Evolutionary conservation across 1,140 invertebrate genomes (phyloP), one percentile per base, ranked within the genome.

Genomic region (Eurosta solidaginis): DNA sequence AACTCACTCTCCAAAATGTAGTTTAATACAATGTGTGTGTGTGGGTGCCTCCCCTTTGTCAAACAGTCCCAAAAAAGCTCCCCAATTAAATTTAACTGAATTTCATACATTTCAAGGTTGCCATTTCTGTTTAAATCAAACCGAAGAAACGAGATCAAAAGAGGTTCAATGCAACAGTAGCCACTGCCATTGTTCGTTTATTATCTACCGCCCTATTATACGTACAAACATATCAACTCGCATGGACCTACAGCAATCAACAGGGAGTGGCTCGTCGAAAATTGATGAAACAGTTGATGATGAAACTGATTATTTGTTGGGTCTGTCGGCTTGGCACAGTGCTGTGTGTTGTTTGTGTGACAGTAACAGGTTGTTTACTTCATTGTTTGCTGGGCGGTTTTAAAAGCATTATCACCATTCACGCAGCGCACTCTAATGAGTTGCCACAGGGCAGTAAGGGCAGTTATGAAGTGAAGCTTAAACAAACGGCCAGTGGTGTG

Each of bases 281-380:
- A 68, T 68, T 68, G 59, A 68, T 68, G 59, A 68, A 68, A 68
- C 33, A 1, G 59, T 40, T 68, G 59, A 68, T 68, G 59, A 42
- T 33, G 59, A 20, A 68, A 33, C 59, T 36, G 33, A 68, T 68
- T 68, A n/a, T n/a, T n/a, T n/a, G n/a, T n/a, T n/a, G n/a, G n/a
- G n/a, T n/a, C n/a, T n/a, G n/a, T 68, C 59, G 59, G 20, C 45
- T 68, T 25, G 49, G n/a, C 49, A 22, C 17, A 22, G 49, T 22
- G 49, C 17, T 3, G 45, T 2, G 33, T 36, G 59, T 68, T 40
- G 33, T 68, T 40, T 6, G 33, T 36, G 59, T 68, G 33, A 68
- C 33, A 42, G 33, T 9, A 68, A 68, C 59, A 68, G 59, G 59
- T 68, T 68, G 59, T 68, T 68, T 68, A 22, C 59, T 68, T 68